Percentiles rank a stretch among this genome's conserved stretches.
Conservation (phyloP, 2,888 invertebrate genomes). For the Sarcophaga caerulescens region DNA sequence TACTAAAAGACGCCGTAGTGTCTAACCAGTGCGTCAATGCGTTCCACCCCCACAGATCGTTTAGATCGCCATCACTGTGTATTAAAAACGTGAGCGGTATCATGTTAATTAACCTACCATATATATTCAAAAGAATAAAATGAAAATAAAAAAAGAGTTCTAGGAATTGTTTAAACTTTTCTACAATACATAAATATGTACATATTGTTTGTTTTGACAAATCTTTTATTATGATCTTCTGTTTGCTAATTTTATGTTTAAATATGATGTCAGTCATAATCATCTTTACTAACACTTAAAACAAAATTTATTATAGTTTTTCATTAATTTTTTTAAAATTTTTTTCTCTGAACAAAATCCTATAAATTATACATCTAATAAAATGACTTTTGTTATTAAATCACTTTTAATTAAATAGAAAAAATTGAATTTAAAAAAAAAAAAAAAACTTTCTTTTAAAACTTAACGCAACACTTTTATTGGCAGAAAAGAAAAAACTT, state of each 20-base stretch:
- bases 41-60: conserved; percentile 39
- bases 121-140: too few species aligned
- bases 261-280: conserved; percentile 50
- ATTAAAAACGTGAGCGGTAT: conserved; percentile 14
- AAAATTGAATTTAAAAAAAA: not conserved
- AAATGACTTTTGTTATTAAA: conserved; percentile 13
- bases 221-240: conserved; percentile 33
- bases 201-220: conserved; percentile 42
- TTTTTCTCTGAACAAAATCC: conserved; percentile 28
- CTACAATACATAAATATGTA: too few species aligned
- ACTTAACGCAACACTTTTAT: not conserved
- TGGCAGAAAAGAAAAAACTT: not conserved
- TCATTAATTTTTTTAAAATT: conserved; percentile 25
- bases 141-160: not conserved
- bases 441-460: not conserved
- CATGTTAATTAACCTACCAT: not conserved
- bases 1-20: conserved; percentile 57
- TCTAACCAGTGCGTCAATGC: conserved; percentile 64
- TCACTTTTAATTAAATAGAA: not conserved
- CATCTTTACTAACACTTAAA: not conserved
- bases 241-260: conserved; percentile 43
- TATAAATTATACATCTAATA: conserved; percentile 17
- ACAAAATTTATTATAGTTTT: not conserved
- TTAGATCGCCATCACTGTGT: conserved; percentile 2
- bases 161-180: conserved; percentile 4